Percentiles rank a stretch among this genome's conserved stretches.
These are phyloP conservation scores for Limosa lapponica DNA, from an alignment of 2,797 vertebrate genomes.

Conservation along the genomic window DNA sequence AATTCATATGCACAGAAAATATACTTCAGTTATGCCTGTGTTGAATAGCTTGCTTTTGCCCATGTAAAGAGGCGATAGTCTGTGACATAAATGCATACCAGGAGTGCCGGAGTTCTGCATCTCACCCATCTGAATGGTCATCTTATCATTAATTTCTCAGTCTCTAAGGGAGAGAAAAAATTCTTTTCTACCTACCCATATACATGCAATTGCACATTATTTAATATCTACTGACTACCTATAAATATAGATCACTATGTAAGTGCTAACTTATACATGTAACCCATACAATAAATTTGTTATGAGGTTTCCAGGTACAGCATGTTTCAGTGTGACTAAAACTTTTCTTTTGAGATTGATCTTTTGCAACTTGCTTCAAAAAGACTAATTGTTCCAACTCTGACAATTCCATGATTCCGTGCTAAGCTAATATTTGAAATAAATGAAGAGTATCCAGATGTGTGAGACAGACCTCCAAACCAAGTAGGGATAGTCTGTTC, in stretches of 20 bases:
- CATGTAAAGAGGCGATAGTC: background rate
- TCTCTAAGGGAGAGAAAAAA: background rate
- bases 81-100: background rate
- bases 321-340: background rate
- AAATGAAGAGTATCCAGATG: background rate
- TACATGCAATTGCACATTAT: background rate
- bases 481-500: background rate
- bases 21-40: background rate
- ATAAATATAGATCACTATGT: background rate
- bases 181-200: background rate
- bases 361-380: background rate
- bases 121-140: background rate
- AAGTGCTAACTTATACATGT: background rate
- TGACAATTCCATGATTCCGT: too few relatives aligned
- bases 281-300: background rate
- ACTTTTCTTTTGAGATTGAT: background rate
- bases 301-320: background rate
- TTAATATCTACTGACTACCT: background rate
- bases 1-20: background rate
- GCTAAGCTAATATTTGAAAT: background rate
- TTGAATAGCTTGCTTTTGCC: background rate
- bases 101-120: background rate
- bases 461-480: background rate
- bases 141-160: background rate
- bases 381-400: background rate